These are phyloP conservation scores for Acanthaster planci DNA, from an alignment of 35 echinoderm and acorn worm genomes.

Conservation along the genomic window DNA sequence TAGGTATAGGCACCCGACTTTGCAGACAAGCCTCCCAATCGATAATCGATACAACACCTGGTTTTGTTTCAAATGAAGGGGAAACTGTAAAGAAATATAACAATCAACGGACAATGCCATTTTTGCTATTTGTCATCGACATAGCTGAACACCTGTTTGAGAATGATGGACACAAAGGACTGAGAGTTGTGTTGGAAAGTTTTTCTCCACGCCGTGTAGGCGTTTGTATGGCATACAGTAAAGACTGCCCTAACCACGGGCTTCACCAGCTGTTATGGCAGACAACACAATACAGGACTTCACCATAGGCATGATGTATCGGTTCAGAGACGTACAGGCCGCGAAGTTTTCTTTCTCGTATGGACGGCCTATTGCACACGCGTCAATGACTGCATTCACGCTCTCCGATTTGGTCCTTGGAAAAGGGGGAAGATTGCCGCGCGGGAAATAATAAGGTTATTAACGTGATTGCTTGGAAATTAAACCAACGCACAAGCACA, in stretches of 20 bases:
- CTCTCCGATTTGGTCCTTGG: too few species aligned
- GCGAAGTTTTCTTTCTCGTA: neutral
- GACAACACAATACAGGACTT: neutral
- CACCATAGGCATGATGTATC: neutral
- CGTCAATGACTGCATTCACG: neutral
- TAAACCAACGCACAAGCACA: slow-evolving; percentile 18
- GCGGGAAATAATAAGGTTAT: slow-evolving; percentile 26
- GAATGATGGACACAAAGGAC: slow-evolving; percentile 1
- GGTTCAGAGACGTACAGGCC: too few species aligned
- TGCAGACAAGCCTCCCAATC: neutral
- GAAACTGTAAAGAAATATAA: neutral
- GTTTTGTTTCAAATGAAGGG: neutral
- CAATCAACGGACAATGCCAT: neutral
- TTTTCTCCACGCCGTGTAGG: neutral
- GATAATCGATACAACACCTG: slow-evolving; percentile 29
- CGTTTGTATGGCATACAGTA: neutral
- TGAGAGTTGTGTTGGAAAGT: neutral
- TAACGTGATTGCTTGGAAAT: slow-evolving; percentile 29
- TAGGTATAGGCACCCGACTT: neutral
- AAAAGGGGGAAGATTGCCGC: neutral
- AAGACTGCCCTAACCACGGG: neutral
- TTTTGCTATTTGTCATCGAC: neutral
- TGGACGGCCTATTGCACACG: slow-evolving; percentile 10
- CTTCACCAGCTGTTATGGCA: neutral
- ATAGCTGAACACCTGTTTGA: neutral